phyloP scores from a whole-genome alignment of 2,797 vertebrate species.

The Cichlasoma orientale region DNA sequence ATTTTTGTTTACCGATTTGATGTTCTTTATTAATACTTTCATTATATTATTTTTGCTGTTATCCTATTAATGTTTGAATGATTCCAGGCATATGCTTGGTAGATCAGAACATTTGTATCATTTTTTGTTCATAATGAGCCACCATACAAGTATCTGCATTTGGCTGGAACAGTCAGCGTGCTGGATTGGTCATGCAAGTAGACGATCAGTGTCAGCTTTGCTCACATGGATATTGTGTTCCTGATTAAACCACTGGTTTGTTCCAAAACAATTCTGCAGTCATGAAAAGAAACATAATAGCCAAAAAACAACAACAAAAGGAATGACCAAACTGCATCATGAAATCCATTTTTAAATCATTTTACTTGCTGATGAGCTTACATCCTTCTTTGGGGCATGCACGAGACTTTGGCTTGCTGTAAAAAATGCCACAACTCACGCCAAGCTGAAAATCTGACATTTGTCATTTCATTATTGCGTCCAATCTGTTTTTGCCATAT shows the following conservation, averaged over 20 bases:
- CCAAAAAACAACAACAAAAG: no score
- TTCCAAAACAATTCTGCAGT: neutral
- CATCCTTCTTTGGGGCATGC: neutral
- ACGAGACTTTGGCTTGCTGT: conserved; percentile 26
- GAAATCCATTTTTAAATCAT: neutral
- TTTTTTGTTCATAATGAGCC: neutral
- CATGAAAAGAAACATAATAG: neutral
- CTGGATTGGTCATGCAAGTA: neutral
- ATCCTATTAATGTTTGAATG: neutral
- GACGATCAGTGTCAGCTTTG: neutral
- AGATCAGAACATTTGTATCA: neutral
- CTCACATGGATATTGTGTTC: neutral
- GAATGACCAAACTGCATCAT: neutral
- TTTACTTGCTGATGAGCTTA: neutral
- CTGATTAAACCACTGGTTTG: neutral
- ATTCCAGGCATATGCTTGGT: neutral
- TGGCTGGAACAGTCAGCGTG: neutral
- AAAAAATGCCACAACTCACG: conserved; percentile 10
- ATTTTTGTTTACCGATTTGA: neutral
- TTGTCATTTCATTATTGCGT: conserved; percentile 74
- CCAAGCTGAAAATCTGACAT: conserved; percentile 63
- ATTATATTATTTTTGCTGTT: neutral
- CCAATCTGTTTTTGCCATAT: conserved; percentile 54
- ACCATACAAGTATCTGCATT: neutral
- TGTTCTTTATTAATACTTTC: neutral